Conservation (phyloP, 2,797 vertebrate species). For the Agapornis canus region DNA sequence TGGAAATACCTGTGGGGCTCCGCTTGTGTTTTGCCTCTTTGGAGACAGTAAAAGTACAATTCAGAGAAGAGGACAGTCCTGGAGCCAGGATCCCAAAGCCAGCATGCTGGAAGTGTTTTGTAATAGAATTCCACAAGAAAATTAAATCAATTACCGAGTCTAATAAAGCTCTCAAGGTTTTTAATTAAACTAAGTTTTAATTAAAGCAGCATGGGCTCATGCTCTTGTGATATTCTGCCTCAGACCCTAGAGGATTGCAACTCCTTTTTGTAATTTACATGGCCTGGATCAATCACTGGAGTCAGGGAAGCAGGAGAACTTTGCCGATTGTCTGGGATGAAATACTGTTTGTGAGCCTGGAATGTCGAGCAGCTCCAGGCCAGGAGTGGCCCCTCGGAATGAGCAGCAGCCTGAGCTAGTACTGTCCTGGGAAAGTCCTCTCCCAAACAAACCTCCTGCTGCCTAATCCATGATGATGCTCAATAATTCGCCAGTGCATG, state of each 20-base stretch:
- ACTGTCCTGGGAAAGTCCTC: neutral
- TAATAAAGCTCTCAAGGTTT: slow-evolving; percentile 89
- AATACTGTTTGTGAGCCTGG: neutral
- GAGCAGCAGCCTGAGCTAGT: neutral
- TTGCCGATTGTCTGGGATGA: neutral
- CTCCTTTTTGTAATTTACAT: slow-evolving; percentile 47
- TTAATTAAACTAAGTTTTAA: slow-evolving; percentile 97
- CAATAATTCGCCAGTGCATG: neutral
- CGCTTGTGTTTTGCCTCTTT: neutral
- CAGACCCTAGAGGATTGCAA: slow-evolving; percentile 67
- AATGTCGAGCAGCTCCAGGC: neutral
- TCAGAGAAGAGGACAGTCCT: neutral
- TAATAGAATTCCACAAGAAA: slow-evolving; percentile 74
- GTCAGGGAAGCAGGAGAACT: slow-evolving; percentile 33
- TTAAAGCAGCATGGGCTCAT: slow-evolving; percentile 81
- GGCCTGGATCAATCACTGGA: slow-evolving; percentile 37
- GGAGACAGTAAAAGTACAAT: neutral
- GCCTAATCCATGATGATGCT: neutral
- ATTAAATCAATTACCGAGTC: slow-evolving; percentile 96
- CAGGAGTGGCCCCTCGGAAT: neutral
- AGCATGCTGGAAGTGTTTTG: neutral
- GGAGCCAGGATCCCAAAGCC: neutral
- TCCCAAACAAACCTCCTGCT: neutral
- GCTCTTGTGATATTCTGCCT: slow-evolving; percentile 76
- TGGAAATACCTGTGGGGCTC: accelerated